phyloP scores from a whole-genome alignment of 2,797 vertebrate genomes.

The Chromobotia macracanthus region DNA sequence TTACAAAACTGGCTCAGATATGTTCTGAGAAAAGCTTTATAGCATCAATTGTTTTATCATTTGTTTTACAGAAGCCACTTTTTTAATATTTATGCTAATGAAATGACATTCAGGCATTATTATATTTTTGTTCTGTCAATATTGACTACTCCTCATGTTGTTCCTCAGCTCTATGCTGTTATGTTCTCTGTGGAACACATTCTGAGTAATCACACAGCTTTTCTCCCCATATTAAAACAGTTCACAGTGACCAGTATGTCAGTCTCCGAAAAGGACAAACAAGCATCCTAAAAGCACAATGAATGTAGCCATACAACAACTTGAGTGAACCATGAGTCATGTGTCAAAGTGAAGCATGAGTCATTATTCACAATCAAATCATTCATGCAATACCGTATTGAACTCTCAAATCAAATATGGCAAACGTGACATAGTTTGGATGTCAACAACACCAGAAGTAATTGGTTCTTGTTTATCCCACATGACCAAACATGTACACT shows the following conservation, averaged over 20 bases:
- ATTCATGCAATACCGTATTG: background rate
- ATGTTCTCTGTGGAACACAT: background rate
- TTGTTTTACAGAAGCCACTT: background rate
- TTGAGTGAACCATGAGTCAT: background rate
- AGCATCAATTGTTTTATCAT: background rate
- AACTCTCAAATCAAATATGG: background rate
- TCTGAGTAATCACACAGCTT: background rate
- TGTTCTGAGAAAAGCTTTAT: background rate
- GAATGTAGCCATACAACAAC: background rate
- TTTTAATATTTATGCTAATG: background rate
- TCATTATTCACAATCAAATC: background rate
- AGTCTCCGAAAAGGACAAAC: background rate
- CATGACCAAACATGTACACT: background rate
- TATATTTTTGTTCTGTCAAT: conserved; percentile 3
- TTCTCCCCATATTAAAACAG: background rate
- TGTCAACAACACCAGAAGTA: background rate
- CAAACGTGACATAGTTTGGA: background rate
- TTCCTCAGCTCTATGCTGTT: background rate
- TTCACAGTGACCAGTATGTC: background rate
- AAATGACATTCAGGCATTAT: conserved; percentile 4
- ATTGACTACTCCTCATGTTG: background rate
- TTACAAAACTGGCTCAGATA: background rate
- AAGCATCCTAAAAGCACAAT: background rate
- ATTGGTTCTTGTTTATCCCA: background rate
- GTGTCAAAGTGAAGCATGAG: too few relatives aligned